A percentile compares a stretch with the other conserved stretches of the same genome.
These are phyloP conservation scores for Mormyrus iriodes DNA, from an alignment of 2,113 vertebrate genomes.

Conservation along the genomic window DNA sequence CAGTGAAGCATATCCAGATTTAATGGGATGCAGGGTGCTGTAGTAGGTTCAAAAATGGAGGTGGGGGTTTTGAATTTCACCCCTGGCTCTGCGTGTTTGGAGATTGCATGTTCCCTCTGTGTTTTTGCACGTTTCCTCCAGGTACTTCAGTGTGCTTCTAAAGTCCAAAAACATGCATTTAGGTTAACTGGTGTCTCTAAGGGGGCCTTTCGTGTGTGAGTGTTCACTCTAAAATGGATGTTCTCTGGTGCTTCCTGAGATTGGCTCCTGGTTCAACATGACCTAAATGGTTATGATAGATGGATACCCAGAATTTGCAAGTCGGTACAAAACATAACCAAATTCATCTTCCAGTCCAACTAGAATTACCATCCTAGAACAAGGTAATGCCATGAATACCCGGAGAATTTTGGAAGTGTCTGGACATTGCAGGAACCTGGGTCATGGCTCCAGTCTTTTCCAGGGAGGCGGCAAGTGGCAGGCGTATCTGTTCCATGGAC, in stretches of 20 bases:
- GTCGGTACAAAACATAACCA: not conserved
- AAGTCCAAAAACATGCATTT: not conserved
- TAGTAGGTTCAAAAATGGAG: not conserved
- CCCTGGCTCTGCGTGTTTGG: slow-evolving; percentile 26
- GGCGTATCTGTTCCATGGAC: not conserved
- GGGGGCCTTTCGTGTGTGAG: not conserved
- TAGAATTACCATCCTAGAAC: not conserved
- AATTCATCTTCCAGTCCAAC: not conserved
- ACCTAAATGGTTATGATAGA: slow-evolving; percentile 1
- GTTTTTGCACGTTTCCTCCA: not conserved
- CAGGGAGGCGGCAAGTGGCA: not conserved
- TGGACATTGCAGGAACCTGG: not conserved
- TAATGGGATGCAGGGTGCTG: not conserved
- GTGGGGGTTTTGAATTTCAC: slow-evolving; percentile 47
- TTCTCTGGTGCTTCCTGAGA: not conserved
- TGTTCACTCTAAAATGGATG: not conserved
- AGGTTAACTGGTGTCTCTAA: not conserved
- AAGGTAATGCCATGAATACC: not conserved
- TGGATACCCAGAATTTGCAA: not conserved
- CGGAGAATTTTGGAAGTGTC: not conserved
- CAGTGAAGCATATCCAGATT: not conserved
- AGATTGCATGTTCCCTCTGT: not conserved
- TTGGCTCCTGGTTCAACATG: not conserved
- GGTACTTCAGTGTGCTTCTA: not conserved
- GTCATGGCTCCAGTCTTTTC: not conserved